A percentile compares a stretch with the other conserved stretches of the same genome.
These are phyloP conservation scores for Rhinopomastus cyanomelas DNA, from an alignment of 2,113 vertebrate genomes.

Conservation along the genomic window DNA sequence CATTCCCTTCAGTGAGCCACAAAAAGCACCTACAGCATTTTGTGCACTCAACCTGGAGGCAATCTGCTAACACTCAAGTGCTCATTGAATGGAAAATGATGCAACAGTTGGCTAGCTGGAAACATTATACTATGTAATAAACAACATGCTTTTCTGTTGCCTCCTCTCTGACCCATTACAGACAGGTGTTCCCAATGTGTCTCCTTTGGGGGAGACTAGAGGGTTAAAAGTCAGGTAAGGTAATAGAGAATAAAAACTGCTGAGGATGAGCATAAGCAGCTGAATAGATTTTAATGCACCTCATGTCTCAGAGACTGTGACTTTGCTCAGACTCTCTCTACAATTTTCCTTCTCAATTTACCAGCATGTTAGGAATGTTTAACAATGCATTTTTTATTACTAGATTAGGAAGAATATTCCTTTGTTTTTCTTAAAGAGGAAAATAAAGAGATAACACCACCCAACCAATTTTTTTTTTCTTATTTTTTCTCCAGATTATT, in stretches of 20 bases:
- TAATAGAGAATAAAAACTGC: neutral
- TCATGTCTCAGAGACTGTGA: neutral
- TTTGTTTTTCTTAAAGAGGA: neutral
- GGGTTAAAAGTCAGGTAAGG: neutral
- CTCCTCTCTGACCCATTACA: neutral
- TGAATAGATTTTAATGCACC: neutral
- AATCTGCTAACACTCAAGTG: constrained; percentile 60
- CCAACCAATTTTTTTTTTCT: too few relatives aligned
- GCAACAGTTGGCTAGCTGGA: constrained; percentile 54
- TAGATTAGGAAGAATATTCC: neutral
- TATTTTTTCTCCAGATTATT: neutral
- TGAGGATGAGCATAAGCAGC: neutral
- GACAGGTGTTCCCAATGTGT: neutral
- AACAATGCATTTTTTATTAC: neutral
- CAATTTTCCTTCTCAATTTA: neutral
- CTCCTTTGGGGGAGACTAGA: neutral
- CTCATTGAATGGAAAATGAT: constrained; percentile 63
- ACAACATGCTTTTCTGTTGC: neutral
- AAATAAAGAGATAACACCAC: accelerated
- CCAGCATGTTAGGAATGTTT: accelerated
- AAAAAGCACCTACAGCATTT: constrained; percentile 56
- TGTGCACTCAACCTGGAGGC: constrained; percentile 55
- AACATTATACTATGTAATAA: constrained; percentile 25
- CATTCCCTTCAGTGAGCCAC: constrained; percentile 54
- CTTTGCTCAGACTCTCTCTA: neutral